phyloP scores from a whole-genome alignment of 2,888 invertebrate genomes.

The Listrodromus nycthemerus region DNA sequence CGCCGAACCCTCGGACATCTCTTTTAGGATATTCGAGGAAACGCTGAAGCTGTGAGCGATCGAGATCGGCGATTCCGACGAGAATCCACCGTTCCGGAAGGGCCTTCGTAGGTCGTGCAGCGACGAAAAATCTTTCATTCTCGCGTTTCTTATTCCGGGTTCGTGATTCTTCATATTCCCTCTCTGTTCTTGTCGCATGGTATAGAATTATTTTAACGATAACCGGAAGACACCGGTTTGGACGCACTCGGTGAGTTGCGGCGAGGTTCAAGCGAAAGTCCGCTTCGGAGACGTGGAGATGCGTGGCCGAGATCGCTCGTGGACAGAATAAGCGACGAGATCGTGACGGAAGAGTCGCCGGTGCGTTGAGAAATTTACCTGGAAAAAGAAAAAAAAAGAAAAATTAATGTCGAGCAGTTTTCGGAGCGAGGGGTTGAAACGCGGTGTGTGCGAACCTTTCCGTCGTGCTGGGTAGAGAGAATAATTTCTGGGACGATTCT shows the following conservation, averaged over 20 bases:
- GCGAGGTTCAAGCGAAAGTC: too few species aligned
- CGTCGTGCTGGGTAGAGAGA: constrained; percentile 8
- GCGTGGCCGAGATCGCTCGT: constrained; percentile 57
- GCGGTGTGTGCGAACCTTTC: constrained; percentile 24
- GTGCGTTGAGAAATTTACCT: constrained; percentile 10
- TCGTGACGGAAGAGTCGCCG: constrained; percentile 52
- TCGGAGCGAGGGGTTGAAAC: constrained; percentile 13
- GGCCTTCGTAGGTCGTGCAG: constrained; percentile 59
- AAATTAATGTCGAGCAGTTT: constrained; percentile 32
- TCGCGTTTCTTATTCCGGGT: constrained; percentile 66
- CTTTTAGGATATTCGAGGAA: neutral
- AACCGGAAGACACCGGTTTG: constrained; percentile 55
- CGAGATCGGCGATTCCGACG: constrained; percentile 36
- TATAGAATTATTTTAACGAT: constrained; percentile 37
- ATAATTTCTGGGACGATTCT: constrained; percentile 37
- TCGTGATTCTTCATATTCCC: constrained; percentile 50
- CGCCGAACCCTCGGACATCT: neutral
- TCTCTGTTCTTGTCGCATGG: neutral
- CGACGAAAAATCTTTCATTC: constrained; percentile 28
- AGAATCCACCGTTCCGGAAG: constrained; percentile 55
- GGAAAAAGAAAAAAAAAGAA: constrained; percentile 22
- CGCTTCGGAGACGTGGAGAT: too few species aligned
- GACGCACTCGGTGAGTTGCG: neutral
- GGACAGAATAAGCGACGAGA: constrained; percentile 60
- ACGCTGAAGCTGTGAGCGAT: constrained; percentile 32